Conservation (phyloP, 1,140 invertebrate genomes). For the Drosophila bocki region DNA sequence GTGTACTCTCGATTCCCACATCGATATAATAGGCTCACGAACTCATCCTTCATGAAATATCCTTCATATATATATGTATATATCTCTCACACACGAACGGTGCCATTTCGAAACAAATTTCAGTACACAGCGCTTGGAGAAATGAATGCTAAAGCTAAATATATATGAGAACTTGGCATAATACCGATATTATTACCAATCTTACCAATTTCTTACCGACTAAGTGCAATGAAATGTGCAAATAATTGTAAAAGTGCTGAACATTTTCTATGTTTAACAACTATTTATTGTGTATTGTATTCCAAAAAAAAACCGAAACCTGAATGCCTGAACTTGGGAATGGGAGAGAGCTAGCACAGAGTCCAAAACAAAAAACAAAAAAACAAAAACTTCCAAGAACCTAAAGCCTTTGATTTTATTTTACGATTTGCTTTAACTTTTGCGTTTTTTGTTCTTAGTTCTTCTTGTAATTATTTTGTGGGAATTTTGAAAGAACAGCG, state of each 20-base stretch:
- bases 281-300: constrained; percentile 81
- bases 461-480: constrained; percentile 30
- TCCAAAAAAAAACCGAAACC: constrained; percentile 65
- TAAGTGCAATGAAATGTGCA: constrained; percentile 64
- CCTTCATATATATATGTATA: constrained; percentile 9
- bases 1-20: constrained; percentile 13
- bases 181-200: constrained; percentile 53
- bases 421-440: constrained; percentile 41
- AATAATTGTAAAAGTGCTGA: constrained; percentile 49
- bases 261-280: constrained; percentile 74
- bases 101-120: constrained; percentile 54
- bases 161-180: constrained; percentile 53
- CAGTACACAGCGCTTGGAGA: constrained; percentile 72
- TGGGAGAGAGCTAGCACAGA: constrained; percentile 85
- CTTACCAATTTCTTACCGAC: constrained; percentile 56
- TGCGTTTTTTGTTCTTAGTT: constrained; percentile 32
- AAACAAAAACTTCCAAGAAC: constrained; percentile 54
- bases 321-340: constrained; percentile 83
- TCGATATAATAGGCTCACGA: constrained; percentile 19
- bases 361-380: constrained; percentile 66
- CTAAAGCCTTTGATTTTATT: constrained; percentile 25
- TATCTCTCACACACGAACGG: constrained; percentile 32
- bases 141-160: constrained; percentile 84
- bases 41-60: constrained; percentile 35
- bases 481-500: constrained; percentile 44